These are phyloP conservation scores for Argyresthia albistria DNA, from an alignment of 2,888 invertebrate species.

Conservation along the genomic window DNA sequence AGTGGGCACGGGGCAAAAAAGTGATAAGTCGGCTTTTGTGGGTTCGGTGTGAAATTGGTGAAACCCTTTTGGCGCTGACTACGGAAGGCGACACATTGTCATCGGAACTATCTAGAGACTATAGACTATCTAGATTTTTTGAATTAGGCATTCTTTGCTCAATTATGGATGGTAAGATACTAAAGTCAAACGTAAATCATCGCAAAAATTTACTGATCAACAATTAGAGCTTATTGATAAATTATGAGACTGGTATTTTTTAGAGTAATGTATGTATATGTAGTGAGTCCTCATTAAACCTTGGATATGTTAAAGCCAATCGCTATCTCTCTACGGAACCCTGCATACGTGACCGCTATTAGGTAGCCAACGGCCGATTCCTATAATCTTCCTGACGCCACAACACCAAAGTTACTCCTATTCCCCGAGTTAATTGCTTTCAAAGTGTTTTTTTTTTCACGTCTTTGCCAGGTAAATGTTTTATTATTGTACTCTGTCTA, in stretches of 20 bases:
- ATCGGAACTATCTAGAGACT: no score
- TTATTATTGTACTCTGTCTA: constrained; percentile 58
- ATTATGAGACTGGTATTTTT: no score
- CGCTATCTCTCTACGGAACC: not conserved
- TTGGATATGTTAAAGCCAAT: not conserved
- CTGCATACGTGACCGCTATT: not conserved
- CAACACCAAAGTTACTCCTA: no score
- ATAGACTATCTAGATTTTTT: no score
- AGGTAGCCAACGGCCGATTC: not conserved
- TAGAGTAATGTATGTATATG: no score
- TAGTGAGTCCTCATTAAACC: no score
- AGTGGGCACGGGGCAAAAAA: constrained; percentile 34
- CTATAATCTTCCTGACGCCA: constrained; percentile 66
- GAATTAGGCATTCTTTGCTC: no score
- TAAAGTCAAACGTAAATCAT: no score
- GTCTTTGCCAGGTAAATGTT: constrained; percentile 42
- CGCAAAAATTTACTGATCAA: no score
- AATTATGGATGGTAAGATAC: no score
- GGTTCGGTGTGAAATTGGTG: not conserved
- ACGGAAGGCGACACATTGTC: no score
- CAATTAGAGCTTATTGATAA: no score
- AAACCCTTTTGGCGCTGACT: not conserved
- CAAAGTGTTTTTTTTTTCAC: constrained; percentile 41
- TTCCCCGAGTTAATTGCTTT: constrained; percentile 61
- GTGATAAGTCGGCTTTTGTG: constrained; percentile 55